Base-by-base conservation (phyloP, 1,140 invertebrate genomes). In the Drosophila pandora region DNA sequence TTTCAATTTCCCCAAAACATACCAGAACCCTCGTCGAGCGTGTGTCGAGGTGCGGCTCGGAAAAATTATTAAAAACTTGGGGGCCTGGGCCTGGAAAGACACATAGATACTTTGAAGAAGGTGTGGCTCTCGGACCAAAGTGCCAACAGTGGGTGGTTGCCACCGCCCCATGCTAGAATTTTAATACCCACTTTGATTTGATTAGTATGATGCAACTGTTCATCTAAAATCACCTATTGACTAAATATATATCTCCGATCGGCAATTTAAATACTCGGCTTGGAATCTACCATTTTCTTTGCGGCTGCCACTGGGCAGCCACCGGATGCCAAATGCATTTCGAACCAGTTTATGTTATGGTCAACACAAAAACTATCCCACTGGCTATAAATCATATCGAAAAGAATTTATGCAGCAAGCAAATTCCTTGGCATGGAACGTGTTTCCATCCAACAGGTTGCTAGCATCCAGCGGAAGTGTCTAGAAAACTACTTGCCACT, bases 331-430 rank as follows among this genome's bases (percentile, higher is more conserved):
- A 39, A 60, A 74, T 77, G 62, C 79, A 53, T 74, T 60, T 67
- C 75, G 75, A 82, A 83, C 79, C 79, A 82, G 79, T 82, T 82
- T 79, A 39, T 54, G 65, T 17, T 59, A 70, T 54, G 55, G n/a
- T 22, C 34, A 7, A 49, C 32, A 50, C 37, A 48, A 47, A 47
- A 63, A 28, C 22, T 10, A 30, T 45, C 73, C 28, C 32, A 23
- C 21, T 39, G 41, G 37, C 53, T 43, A 82, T 83, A 82, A 83
- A 82, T 82, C 69, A 82, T 78, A 81, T 79, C 59, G 47, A 58
- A 39, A 83, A 82, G 79, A 82, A 82, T 83, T 78, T 83, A 79
- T 82, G 79, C 69, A 67, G 79, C 73, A 81, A 74, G 79, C 74
- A 77, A 81, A 81, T 81, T 81, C 79, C 79, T 49, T 30, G 49